A percentile compares a stretch with the other conserved stretches of the same genome.
These are phyloP conservation scores for Hozukius guyotensis DNA, from an alignment of 2,797 vertebrate species.

Conservation along the genomic window DNA sequence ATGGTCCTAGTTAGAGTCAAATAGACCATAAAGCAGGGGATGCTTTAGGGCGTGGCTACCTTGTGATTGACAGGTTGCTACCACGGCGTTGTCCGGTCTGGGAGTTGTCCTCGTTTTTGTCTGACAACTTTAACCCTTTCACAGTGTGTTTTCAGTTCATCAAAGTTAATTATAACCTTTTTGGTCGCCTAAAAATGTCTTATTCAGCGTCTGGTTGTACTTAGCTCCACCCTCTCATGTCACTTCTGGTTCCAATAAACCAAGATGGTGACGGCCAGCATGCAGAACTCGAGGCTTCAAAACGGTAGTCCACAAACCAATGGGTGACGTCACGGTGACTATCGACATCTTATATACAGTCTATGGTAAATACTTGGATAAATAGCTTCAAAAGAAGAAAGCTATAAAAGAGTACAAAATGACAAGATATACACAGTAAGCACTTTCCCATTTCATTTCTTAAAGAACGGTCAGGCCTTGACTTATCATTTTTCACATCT, in stretches of 20 bases:
- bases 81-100: too few relatives aligned
- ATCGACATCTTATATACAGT: neutral
- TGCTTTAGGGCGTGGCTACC: too few relatives aligned
- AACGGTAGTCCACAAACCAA: neutral
- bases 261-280: neutral
- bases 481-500: neutral
- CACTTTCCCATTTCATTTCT: neutral
- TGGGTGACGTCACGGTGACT: neutral
- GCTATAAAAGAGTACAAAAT: too few relatives aligned
- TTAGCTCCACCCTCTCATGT: neutral
- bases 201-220: neutral
- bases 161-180: neutral
- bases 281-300: too few relatives aligned
- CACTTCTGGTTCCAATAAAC: neutral
- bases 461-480: neutral
- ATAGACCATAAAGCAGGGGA: too few relatives aligned
- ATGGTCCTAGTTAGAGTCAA: rapidly evolving
- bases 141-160: neutral
- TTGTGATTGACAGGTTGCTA: too few relatives aligned
- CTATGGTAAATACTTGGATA: neutral
- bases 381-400: neutral
- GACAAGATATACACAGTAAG: neutral
- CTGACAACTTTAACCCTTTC: neutral
- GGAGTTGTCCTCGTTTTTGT: too few relatives aligned
- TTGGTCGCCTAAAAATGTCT: neutral